A percentile compares a stretch with the other conserved stretches of the same genome.
Evolutionary conservation across 2,113 vertebrate genomes (phyloP).

Genomic region (Hypocryptadius cinnamomeus): DNA sequence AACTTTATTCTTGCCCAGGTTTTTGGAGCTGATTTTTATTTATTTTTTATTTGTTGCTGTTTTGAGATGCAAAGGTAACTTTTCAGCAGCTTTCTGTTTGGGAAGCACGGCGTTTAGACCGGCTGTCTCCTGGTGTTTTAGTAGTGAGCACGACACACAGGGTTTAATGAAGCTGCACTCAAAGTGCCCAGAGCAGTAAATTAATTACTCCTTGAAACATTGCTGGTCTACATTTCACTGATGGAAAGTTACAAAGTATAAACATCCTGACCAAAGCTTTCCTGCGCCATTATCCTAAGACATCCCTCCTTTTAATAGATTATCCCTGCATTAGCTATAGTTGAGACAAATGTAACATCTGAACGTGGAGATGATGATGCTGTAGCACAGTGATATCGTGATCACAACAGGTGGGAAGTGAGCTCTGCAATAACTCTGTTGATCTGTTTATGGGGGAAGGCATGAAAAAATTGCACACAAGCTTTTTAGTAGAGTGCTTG

Average conservation of each 20-base stretch:
- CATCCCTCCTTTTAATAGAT: neutral
- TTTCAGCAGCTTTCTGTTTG: neutral
- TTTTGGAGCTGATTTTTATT: neutral
- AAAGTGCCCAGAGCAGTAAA: neutral
- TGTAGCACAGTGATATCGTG: neutral
- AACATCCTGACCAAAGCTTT: neutral
- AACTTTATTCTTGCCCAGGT: neutral
- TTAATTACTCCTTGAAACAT: neutral
- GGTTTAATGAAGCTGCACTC: neutral
- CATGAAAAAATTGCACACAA: neutral
- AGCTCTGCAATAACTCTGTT: neutral
- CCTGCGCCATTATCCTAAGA: neutral
- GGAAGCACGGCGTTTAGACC: neutral
- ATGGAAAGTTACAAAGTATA: neutral
- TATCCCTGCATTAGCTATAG: neutral
- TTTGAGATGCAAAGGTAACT: neutral
- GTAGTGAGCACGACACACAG: fast-evolving
- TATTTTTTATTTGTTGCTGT: neutral
- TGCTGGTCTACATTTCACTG: neutral
- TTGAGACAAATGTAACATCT: neutral
- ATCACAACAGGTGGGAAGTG: neutral
- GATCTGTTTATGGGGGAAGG: neutral
- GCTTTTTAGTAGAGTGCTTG: neutral
- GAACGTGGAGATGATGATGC: neutral
- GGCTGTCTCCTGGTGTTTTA: neutral